Conservation (phyloP, 30 jellyfish, hydroid and myxozoan species). For the Aurelia sp. region DNA sequence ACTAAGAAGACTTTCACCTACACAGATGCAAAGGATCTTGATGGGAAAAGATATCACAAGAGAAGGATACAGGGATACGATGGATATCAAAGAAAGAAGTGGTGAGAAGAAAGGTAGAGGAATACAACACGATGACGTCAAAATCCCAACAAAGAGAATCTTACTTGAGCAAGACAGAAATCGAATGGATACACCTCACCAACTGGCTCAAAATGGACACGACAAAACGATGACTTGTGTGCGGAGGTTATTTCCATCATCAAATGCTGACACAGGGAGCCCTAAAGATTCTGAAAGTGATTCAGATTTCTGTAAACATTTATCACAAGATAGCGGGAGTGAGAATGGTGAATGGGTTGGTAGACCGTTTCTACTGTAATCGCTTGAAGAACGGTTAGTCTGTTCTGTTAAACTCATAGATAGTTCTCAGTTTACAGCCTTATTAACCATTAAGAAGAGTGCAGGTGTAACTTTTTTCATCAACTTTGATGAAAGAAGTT, state of each 20-base stretch:
- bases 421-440: too few relatives aligned
- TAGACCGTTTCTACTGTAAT: not conserved
- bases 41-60: constrained; percentile 29
- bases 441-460: too few relatives aligned
- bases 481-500: too few relatives aligned
- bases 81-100: not conserved
- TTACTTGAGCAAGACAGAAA: constrained; percentile 18
- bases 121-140: constrained; percentile 1
- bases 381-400: too few relatives aligned
- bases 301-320: constrained; percentile 54
- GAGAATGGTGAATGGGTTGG: constrained; percentile 40
- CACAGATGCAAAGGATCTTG: constrained; percentile 50
- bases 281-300: constrained; percentile 65
- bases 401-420: too few relatives aligned
- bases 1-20: constrained; percentile 35
- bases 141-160: constrained; percentile 10
- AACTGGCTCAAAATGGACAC: not conserved
- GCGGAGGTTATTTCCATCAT: constrained; percentile 49
- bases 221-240: constrained; percentile 53
- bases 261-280: not conserved
- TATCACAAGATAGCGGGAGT: constrained; percentile 63
- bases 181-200: constrained; percentile 21
- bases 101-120: not conserved
- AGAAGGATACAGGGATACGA: not conserved
- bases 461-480: too few relatives aligned